Evolutionary conservation across 2,113 vertebrate species (phyloP), one percentile per base, ranked within the genome.

Genomic region (Pseudonaja textilis): DNA sequence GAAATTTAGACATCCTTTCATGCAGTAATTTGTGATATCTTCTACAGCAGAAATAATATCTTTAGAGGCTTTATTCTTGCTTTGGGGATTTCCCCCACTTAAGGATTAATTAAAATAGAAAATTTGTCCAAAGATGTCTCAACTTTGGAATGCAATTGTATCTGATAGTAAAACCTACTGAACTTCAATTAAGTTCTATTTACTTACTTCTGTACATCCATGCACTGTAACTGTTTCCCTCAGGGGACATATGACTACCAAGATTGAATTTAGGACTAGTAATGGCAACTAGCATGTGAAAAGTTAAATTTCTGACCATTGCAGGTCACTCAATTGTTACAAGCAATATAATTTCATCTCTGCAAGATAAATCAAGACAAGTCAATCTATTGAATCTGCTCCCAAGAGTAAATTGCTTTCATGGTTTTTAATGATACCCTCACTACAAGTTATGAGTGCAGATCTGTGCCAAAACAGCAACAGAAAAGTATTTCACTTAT

Each of bases 331-430:
- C 14, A 64, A 47, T 34, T 26, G 3, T 54, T 16, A 42, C 29
- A 22, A 69, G 69, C 52, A 57, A 81, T 57, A 54, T 18, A 64
- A 54, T 91, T 92, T 34, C 14, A 25, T 6, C 74, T 39, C 23
- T 7, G 23, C 57, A 55, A 39, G 2, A 87, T 57, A 25, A 88
- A 59, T 89, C 54, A 47, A 92, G 42, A 61, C 0, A 59, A 57
- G 86, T 2, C 34, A 7, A 89, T 6, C 39, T n/a, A 86, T 55
- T 59, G 47, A 87, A 86, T n/a, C 57, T 55, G 87, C 22, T 59
- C 85, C 54, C 54, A 85, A 88, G 8, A 92, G 85, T n/a, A n/a
- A n/a, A n/a, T n/a, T n/a, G 92, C 29, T 87, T 94, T 91, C 59
- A 34, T 81, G 94, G 29, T 69, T 45, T 86, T 64, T 0, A 0